phyloP scores from a whole-genome alignment of 1,140 invertebrate genomes.

The Aricia agestis region DNA sequence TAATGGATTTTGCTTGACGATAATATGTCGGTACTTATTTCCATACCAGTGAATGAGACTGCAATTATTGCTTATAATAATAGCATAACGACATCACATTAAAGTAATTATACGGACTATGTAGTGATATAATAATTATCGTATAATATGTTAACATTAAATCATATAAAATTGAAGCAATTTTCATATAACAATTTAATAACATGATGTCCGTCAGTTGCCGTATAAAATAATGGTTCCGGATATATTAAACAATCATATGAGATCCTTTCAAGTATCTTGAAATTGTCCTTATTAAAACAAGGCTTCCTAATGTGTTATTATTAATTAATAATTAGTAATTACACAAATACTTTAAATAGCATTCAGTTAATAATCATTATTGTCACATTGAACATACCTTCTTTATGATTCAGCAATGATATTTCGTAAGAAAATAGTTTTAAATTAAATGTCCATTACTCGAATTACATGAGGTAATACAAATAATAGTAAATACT shows the following conservation, averaged over 20 bases:
- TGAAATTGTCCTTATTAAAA: too few relatives aligned
- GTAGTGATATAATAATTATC: background rate
- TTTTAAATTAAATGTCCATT: slow-evolving; percentile 1
- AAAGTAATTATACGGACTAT: background rate
- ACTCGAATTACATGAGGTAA: background rate
- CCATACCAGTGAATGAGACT: too few relatives aligned
- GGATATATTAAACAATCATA: too few relatives aligned
- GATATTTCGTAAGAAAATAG: background rate
- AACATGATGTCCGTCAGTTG: background rate
- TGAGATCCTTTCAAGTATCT: too few relatives aligned
- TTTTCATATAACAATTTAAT: background rate
- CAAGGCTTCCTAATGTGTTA: too few relatives aligned
- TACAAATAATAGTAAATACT: background rate
- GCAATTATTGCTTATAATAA: background rate
- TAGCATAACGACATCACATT: background rate
- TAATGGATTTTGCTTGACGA: too few relatives aligned
- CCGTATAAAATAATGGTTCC: background rate
- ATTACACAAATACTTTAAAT: too few relatives aligned
- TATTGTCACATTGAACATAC: too few relatives aligned
- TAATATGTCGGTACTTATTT: too few relatives aligned
- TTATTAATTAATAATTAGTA: too few relatives aligned
- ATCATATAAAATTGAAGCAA: background rate
- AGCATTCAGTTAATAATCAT: too few relatives aligned
- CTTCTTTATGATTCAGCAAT: background rate
- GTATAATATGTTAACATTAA: background rate